These are phyloP conservation scores for Drosophila quasianomalipes DNA, from an alignment of 2,888 invertebrate genomes.

Conservation along the genomic window DNA sequence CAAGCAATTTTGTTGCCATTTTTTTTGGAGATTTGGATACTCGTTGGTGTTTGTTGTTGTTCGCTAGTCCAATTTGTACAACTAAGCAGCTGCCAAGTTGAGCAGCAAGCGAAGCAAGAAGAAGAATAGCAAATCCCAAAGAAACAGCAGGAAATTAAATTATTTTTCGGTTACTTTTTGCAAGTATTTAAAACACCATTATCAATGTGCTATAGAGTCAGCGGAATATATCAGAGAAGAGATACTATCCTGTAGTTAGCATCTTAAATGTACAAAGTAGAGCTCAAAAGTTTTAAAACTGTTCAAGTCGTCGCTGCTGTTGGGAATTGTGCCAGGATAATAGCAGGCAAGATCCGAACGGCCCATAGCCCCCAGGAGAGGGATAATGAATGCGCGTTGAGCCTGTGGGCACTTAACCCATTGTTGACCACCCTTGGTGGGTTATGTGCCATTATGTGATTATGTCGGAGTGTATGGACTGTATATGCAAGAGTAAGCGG, in stretches of 20 bases:
- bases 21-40: conserved; percentile 32
- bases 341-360: conserved; percentile 30
- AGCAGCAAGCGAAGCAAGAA: conserved; percentile 3
- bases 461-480: not conserved
- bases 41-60: conserved; percentile 26
- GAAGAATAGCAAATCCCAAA: conserved; percentile 15
- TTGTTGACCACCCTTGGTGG: conserved; percentile 49
- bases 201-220: conserved; percentile 7
- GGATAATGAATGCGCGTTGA: conserved; percentile 57
- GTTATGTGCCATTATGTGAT: conserved; percentile 26
- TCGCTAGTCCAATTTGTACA: conserved; percentile 64
- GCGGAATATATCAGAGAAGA: not conserved
- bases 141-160: conserved; percentile 46
- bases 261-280: conserved; percentile 26
- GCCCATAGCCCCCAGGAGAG: conserved; percentile 29
- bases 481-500: not conserved
- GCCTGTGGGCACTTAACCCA: conserved; percentile 64
- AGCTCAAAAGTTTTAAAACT: conserved; percentile 35
- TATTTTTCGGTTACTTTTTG: conserved; percentile 28
- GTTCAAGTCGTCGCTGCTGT: conserved; percentile 15
- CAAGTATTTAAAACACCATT: conserved; percentile 54
- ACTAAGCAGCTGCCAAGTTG: conserved; percentile 69
- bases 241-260: not conserved
- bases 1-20: conserved; percentile 56
- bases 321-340: conserved; percentile 54